Evolutionary conservation across 2,888 invertebrate genomes (phyloP).

Genomic region (Lottia gigantea): DNA sequence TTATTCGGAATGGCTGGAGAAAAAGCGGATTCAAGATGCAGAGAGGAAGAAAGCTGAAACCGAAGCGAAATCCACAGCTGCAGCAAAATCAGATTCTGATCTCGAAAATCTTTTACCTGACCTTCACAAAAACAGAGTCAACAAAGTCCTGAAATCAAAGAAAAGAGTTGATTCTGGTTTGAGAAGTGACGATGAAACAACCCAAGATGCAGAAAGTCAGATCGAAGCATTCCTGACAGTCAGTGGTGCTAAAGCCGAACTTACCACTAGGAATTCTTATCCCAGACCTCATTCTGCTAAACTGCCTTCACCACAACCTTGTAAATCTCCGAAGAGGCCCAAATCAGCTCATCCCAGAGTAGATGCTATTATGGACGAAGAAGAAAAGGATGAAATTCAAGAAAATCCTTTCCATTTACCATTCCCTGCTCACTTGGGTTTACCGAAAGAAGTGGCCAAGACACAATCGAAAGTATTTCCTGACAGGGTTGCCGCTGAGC

Average conservation of each 20-base stretch:
- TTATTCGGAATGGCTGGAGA: constrained; percentile 56
- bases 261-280: constrained; percentile 20
- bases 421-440: constrained; percentile 48
- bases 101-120: constrained; percentile 50
- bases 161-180: constrained; percentile 49
- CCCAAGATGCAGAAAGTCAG: not conserved
- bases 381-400: constrained; percentile 24
- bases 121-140: constrained; percentile 47
- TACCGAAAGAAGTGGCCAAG: constrained; percentile 44
- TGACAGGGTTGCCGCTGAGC: constrained; percentile 22
- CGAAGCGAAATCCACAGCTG: constrained; percentile 36
- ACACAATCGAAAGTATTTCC: constrained; percentile 51
- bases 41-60: constrained; percentile 40
- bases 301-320: constrained; percentile 32
- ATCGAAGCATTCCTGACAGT: constrained; percentile 13
- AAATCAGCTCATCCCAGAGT: constrained; percentile 33
- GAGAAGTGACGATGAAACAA: constrained; percentile 18
- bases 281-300: constrained; percentile 43
- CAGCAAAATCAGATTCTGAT: constrained; percentile 56
- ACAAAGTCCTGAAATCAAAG: constrained; percentile 44
- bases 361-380: constrained; percentile 41
- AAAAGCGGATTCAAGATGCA: constrained; percentile 47
- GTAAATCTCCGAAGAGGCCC: constrained; percentile 49
- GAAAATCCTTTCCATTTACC: constrained; percentile 46
- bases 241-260: constrained; percentile 17